Evolutionary conservation across 1,140 invertebrate genomes (phyloP).

Genomic region (Drosophila gunungcola): DNA sequence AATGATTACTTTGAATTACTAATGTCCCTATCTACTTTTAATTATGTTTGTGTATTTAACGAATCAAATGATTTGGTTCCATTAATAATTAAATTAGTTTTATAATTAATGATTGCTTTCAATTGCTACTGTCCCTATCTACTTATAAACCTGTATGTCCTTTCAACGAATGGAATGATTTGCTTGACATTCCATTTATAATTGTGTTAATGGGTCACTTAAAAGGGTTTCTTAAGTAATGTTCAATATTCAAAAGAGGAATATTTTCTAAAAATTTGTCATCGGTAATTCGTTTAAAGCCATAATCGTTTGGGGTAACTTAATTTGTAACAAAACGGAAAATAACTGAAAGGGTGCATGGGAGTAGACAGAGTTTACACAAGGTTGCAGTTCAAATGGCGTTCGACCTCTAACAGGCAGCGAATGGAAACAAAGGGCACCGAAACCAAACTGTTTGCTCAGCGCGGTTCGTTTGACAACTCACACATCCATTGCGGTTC

Average conservation of each 20-base stretch:
- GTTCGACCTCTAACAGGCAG: conserved; percentile 20
- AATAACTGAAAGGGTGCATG: not conserved
- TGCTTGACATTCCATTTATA: no score
- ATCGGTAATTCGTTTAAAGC: not conserved
- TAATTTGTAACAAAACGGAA: not conserved
- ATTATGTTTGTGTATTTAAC: no score
- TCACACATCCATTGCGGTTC: conserved; percentile 14
- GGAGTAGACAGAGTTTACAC: not conserved
- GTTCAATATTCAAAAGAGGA: no score
- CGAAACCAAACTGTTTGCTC: conserved; percentile 62
- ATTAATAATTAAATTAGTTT: not conserved
- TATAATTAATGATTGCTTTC: no score
- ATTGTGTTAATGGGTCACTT: no score
- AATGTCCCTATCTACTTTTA: not conserved
- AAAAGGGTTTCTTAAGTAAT: no score
- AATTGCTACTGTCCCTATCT: not conserved
- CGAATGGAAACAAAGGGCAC: conserved; percentile 20
- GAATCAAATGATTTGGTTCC: no score
- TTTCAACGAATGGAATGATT: not conserved
- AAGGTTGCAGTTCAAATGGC: conserved; percentile 4
- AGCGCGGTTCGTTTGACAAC: conserved; percentile 68
- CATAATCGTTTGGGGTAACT: conserved; percentile 4
- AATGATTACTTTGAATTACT: not conserved
- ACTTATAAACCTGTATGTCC: not conserved
- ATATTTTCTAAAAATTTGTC: no score